These are phyloP conservation scores for Matsumyia berberina DNA, from an alignment of 2,888 invertebrate genomes.

Conservation along the genomic window DNA sequence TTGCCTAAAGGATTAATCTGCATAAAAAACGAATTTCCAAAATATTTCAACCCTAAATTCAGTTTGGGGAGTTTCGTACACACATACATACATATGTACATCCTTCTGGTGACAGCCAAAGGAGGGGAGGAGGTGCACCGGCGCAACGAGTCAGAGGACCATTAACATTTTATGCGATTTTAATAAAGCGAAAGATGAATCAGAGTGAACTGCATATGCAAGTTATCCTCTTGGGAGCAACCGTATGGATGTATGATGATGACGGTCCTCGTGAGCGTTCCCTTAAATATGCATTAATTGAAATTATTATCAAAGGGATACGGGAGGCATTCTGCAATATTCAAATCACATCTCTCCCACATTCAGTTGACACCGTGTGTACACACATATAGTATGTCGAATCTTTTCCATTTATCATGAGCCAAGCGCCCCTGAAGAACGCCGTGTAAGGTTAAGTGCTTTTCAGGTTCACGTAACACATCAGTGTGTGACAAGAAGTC, in stretches of 20 bases:
- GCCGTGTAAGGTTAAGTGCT: constrained; percentile 72
- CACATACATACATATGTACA: no score
- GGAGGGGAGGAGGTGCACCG: constrained; percentile 10
- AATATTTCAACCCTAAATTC: constrained; percentile 40
- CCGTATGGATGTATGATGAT: constrained; percentile 27
- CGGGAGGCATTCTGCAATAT: constrained; percentile 57
- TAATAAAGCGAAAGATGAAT: constrained; percentile 73
- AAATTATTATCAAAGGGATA: constrained; percentile 75
- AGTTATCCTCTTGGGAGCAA: constrained; percentile 54
- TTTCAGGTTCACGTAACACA: constrained; percentile 70
- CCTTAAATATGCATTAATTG: constrained; percentile 74
- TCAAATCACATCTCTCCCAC: constrained; percentile 64
- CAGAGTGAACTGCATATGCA: constrained; percentile 44
- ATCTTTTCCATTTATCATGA: constrained; percentile 68
- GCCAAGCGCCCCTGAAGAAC: constrained; percentile 43
- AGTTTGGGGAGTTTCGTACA: constrained; percentile 3
- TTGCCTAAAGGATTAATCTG: constrained; percentile 74
- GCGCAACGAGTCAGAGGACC: constrained; percentile 40
- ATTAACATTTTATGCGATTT: constrained; percentile 75
- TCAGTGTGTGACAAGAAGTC: constrained; percentile 45
- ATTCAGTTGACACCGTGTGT: constrained; percentile 26
- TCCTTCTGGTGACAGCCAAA: background rate
- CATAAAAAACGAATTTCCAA: constrained; percentile 75
- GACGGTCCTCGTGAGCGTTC: constrained; percentile 31
- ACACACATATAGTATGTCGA: constrained; percentile 39